These are phyloP conservation scores for Chymomyza amoena DNA, from an alignment of 2,888 invertebrate species.

Conservation along the genomic window DNA sequence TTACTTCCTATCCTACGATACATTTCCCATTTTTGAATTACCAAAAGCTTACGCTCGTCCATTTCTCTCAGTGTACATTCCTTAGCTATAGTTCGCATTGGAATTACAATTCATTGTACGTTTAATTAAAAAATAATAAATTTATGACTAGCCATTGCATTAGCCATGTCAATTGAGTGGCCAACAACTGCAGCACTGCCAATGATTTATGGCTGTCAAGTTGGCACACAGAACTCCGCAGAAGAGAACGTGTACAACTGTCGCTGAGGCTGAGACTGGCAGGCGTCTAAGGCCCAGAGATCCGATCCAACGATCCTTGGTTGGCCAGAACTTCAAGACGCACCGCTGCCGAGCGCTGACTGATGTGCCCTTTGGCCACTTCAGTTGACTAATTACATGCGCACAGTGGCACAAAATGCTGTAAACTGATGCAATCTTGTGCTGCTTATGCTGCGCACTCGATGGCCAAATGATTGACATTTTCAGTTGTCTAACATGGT, in stretches of 20 bases:
- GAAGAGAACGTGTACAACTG: neutral
- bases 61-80: neutral
- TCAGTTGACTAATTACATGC: conserved; percentile 61
- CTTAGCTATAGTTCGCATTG: conserved; percentile 24
- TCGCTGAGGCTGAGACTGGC: conserved; percentile 51
- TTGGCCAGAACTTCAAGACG: conserved; percentile 47
- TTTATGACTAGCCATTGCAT: conserved; percentile 71
- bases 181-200: conserved; percentile 26
- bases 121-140: conserved; percentile 73
- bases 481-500: neutral
- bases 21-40: no score
- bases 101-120: conserved; percentile 70
- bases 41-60: no score
- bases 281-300: conserved; percentile 56
- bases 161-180: conserved; percentile 71
- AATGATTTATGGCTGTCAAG: conserved; percentile 18
- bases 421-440: neutral
- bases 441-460: neutral
- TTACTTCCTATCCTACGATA: no score
- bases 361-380: conserved; percentile 59
- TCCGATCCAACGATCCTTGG: no score
- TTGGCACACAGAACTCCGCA: conserved; percentile 6
- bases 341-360: conserved; percentile 46
- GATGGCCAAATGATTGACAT: neutral
- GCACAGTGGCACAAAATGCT: conserved; percentile 12